Evolutionary conservation across 2,888 invertebrate species (phyloP), one percentile per base, ranked within the genome.

Genomic region (Thymelicus lineola): DNA sequence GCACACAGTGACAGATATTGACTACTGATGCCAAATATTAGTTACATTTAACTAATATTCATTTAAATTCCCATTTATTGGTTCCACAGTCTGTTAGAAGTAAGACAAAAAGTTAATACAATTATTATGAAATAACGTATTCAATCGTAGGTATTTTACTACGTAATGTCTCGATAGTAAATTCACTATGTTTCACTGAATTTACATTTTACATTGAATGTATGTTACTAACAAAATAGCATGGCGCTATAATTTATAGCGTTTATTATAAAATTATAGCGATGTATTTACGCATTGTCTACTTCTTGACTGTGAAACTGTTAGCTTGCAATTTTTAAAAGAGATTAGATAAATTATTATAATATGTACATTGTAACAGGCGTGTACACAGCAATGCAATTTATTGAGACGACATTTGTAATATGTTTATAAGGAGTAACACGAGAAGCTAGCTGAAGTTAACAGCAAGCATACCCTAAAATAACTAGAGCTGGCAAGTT

Each of bases 11-110:
- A 50, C 36, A 63, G 68, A 69, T 55, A 42, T 42, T 42, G 12
- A 42, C 55, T 69, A 69, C 84, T 83, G 85, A 88, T 86, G 89
- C 87, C 89, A 89, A 89, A 89, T 88, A 86, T 88, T 88, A 84
- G 88, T 89, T 87, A 82, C 75, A 79, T 74, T 75, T 81, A 80
- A 84, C 85, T 87, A 85, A 84, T 87, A 86, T 85, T 80, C 71
- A 73, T 74, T 72, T 61, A n/a, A 64, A 50, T 59, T 58, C 57
- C 35, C 42, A 63, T 58, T 57, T 38, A 36, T 58, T 45, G 46
- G 50, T 70, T 62, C 68, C 63, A 66, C 68, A 61, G 46, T 71
- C 17, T 50, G 3, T 28, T 53, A 62, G 62, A 58, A 50, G 66
- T 63, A 4, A 20, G 20, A 53, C 50, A 17, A 9, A 42, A 12